Base-by-base conservation (phyloP, 2,113 vertebrate species). In the Cygnus atratus region DNA sequence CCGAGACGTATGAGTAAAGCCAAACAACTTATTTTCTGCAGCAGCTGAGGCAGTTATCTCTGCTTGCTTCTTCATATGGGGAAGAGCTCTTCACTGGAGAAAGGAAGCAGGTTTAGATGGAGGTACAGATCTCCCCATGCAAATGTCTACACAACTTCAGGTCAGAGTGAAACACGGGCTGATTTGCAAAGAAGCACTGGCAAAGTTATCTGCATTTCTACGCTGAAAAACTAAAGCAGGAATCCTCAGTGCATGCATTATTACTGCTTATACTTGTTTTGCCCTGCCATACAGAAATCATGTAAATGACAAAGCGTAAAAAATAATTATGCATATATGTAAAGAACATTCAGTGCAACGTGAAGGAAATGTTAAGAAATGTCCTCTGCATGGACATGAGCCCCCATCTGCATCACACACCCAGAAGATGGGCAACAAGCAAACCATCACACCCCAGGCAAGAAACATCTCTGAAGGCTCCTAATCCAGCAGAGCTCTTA, bases 251-350 rank as follows among this genome's bases (percentile, higher is more conserved):
- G 37, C 29, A 39, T 0, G 0, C 22, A 11, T 35, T 78, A 9
- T 19, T 22, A 21, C 12, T 28, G 67, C 11, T n/a, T 48, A 26
- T 0, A 28, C 21, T 41, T 0, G 0, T 37, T 88, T 90, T 58
- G n/a, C 41, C 25, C 29, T 24, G 39, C 78, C 21, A 48, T 10
- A 13, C 13, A 44, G 33, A 67, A 86, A 33, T 16, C 4, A n/a
- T 19, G 22, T 9, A 13, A 72, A 46, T 37, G 22, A 13, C 44
- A 41, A 26, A 33, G 11, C 5, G 1, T 46, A 59, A 31, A 55
- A 72, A 65, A 48, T 9, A 9, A 52, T 71, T 37, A 63, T 5
- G 2, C 1, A 3, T 0, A 14, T 35, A 61, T 80, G 68, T 41
- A 63, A 66, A 52, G 35, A 87, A 22, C 1, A 1, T 28, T 63